Percentiles rank a stretch among this genome's conserved stretches.
phyloP scores from a whole-genome alignment of 2,113 vertebrate species.

The Amphilophus citrinellus region DNA sequence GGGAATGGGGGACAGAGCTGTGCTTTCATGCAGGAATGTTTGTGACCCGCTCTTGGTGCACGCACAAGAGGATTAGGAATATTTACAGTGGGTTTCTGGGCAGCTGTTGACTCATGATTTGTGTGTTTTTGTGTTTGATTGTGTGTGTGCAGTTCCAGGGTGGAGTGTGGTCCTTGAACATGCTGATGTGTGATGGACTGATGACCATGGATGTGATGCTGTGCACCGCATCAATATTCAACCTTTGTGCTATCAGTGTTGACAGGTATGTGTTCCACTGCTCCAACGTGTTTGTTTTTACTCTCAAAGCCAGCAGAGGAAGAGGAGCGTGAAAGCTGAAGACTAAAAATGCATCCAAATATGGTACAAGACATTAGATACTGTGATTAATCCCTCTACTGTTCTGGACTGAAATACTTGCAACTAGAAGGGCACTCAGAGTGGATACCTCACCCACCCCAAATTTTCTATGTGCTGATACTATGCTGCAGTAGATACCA shows the following conservation, averaged over 20 bases:
- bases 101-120: conserved; percentile 1
- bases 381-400: background rate
- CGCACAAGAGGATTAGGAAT: conserved; percentile 43
- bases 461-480: no score
- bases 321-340: background rate
- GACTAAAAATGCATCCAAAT: background rate
- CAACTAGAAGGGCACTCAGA: no score
- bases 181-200: conserved; percentile 86
- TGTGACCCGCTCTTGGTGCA: background rate
- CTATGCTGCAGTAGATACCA: no score
- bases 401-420: background rate
- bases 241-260: conserved; percentile 94
- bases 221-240: conserved; percentile 95
- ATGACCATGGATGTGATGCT: conserved; percentile 97
- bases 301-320: background rate
- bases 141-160: conserved; percentile 88
- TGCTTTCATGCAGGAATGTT: conserved; percentile 11
- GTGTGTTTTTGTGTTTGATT: conserved; percentile 13
- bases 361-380: background rate
- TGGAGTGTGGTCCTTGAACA: conserved; percentile 88
- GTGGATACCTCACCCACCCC: no score
- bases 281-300: background rate
- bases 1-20: background rate
- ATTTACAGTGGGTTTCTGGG: conserved; percentile 24
- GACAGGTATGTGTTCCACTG: conserved; percentile 80